Conservation (phyloP, 2,113 vertebrate species). For the Himantopus leucocephalus region DNA sequence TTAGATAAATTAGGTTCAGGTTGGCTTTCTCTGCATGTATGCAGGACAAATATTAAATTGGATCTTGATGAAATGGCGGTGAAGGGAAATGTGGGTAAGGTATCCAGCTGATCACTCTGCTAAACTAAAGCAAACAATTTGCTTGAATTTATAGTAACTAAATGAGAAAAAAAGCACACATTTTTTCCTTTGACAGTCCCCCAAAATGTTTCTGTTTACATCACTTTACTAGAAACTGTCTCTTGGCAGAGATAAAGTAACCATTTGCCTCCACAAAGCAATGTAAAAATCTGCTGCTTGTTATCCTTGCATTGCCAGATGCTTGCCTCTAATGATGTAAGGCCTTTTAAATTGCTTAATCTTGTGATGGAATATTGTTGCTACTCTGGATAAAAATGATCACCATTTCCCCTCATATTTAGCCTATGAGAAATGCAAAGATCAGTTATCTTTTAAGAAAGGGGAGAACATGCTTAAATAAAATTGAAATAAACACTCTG, state of each 20-base stretch:
- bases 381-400: conserved; percentile 28
- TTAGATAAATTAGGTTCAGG: conserved; percentile 69
- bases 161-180: not conserved
- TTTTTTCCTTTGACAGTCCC: conserved; percentile 12
- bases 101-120: conserved; percentile 53
- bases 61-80: conserved; percentile 51
- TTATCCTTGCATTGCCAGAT: conserved; percentile 70
- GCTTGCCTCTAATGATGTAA: conserved; percentile 70
- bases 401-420: conserved; percentile 42
- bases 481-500: not conserved
- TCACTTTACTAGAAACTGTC: conserved; percentile 66
- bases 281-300: conserved; percentile 74
- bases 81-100: conserved; percentile 38
- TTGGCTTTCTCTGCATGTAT: conserved; percentile 44
- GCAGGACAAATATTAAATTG: conserved; percentile 65
- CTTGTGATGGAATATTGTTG: conserved; percentile 65
- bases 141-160: conserved; percentile 56
- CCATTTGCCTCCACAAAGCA: conserved; percentile 66
- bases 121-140: conserved; percentile 69
- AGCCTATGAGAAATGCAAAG: conserved; percentile 5
- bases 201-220: conserved; percentile 68
- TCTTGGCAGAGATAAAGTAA: conserved; percentile 75
- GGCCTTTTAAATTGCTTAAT: conserved; percentile 59
- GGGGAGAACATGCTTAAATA: not conserved
- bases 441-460: not conserved